Base-by-base conservation (phyloP, 2,888 invertebrate genomes). In the Gymnoscelis rufifasciata region DNA sequence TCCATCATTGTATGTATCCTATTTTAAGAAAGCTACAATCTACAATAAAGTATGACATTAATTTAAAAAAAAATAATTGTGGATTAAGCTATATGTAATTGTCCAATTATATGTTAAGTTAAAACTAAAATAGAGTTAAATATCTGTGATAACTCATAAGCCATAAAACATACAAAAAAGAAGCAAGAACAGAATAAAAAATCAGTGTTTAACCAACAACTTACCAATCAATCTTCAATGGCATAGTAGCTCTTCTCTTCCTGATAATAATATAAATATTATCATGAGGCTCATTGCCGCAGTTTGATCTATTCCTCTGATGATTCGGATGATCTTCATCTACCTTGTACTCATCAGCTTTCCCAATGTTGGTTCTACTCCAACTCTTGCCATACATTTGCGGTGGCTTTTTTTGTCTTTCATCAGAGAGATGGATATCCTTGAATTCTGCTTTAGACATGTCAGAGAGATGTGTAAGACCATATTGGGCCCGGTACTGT, bases 391-490 rank as follows among this genome's bases (percentile, higher is more conserved):
- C 89, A 62, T 68, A 74, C 8, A 54, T 5, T 0, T 51, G 46
- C 1, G 72, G 68, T 7, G 64, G 40, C 43, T 71, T 75, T 5
- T 47, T 27, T n/a, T 67, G 38, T 43, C 57, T 71, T 43, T 87
- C 86, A 54, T 87, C 87, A 1, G 86, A 78, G 0, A 88, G 62
- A 49, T 90, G 88, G 11, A 83, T 60, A 0, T 84, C 80, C 63
- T 73, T 74, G 61, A 91, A 93, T 68, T 93, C 92, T 5, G 84
- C 74, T 55, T 88, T 84, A 4, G 91, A 91, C 74, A 93, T 79
- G 60, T 93, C 92, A 3, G 92, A 90, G 52, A 91, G 90, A 42
- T 82, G 81, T 1, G 91, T 93, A 0, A 91, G 63, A 1, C 92
- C 92, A 72, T 90, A 92, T 14, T 72, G 67, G 0, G 91, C 92